Evolutionary conservation across 1,140 invertebrate genomes (phyloP), one percentile per base, ranked within the genome.

Genomic region (Antheraea pernyi): DNA sequence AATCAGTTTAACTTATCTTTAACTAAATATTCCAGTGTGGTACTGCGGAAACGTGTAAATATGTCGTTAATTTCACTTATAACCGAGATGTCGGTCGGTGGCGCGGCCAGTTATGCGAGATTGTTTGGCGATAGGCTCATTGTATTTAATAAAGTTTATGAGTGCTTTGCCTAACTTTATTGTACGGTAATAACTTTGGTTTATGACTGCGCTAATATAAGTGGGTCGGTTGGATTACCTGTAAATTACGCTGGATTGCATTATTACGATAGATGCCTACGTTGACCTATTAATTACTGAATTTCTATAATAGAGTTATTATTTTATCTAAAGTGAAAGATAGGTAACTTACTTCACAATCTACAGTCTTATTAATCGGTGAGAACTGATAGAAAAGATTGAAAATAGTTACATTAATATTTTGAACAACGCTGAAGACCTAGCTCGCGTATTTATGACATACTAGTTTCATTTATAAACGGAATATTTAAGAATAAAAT

Each of bases 21-120:
- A n/a, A 65, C 63, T 73, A 79, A 81, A 83, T 79, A 75, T 81
- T 75, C 65, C 68, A 73, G 30, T 39, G 37, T 42, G 39, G 39
- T 69, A 86, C 85, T 84, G 81, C 82, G 77, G 64, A 48, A 68
- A 67, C 74, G 71, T 75, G 79, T 81, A 69, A 81, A 83, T 81
- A 58, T 76, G 78, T 80, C 85, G 86, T 91, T 91, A 87, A 85
- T 85, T 83, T 86, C 79, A 85, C 68, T 87, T 85, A 70, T 77
- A 79, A 80, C 71, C 83, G 84, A 82, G 80, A 85, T 88, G 79
- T 79, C 72, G 71, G 70, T 65, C 73, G 77, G 37, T 79, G 73
- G 65, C 46, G 46, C 5, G 16, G 13, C 73, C 67, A 72, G 67
- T 70, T 71, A 68, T 68, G 67, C 73, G 68, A 77, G 73, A 80